A percentile compares a stretch with the other conserved stretches of the same genome.
Conservation (phyloP, 2,888 invertebrate genomes). For the Synergus umbraculus region DNA sequence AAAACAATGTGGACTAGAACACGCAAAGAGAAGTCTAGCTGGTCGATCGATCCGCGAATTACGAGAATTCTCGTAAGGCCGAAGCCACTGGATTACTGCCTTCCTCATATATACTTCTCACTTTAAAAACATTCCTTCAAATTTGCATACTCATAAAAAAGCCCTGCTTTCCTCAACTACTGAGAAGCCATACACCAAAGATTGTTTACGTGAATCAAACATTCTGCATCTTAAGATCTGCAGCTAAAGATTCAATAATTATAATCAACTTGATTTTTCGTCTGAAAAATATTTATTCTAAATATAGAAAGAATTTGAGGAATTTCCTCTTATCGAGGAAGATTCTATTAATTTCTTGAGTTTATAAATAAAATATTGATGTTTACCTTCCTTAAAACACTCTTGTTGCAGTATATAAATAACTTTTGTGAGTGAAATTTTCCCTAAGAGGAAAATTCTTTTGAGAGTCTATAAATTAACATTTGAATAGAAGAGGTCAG, state of each 20-base stretch:
- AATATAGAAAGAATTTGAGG: slow-evolving; percentile 1
- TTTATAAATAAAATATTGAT: background rate
- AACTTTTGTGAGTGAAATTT: background rate
- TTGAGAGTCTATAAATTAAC: background rate
- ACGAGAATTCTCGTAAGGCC: slow-evolving; percentile 24
- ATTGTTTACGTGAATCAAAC: background rate
- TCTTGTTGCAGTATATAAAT: background rate
- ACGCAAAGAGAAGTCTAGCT: slow-evolving; percentile 39
- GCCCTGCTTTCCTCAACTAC: background rate
- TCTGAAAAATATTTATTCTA: background rate
- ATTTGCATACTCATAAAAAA: background rate
- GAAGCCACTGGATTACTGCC: slow-evolving; percentile 10
- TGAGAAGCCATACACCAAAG: background rate
- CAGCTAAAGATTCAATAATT: background rate
- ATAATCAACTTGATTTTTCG: background rate
- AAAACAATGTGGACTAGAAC: slow-evolving; percentile 40
- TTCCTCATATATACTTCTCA: background rate
- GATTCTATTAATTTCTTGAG: background rate
- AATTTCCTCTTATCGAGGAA: background rate
- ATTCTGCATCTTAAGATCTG: background rate
- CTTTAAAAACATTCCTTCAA: slow-evolving; percentile 7
- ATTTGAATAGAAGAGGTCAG: background rate
- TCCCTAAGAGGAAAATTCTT: background rate
- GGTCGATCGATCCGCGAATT: slow-evolving; percentile 32
- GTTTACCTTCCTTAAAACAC: background rate